A percentile compares a stretch with the other conserved stretches of the same genome.
Evolutionary conservation across 2,888 invertebrate species (phyloP).

Genomic region (Cordylochernes scorpioides): DNA sequence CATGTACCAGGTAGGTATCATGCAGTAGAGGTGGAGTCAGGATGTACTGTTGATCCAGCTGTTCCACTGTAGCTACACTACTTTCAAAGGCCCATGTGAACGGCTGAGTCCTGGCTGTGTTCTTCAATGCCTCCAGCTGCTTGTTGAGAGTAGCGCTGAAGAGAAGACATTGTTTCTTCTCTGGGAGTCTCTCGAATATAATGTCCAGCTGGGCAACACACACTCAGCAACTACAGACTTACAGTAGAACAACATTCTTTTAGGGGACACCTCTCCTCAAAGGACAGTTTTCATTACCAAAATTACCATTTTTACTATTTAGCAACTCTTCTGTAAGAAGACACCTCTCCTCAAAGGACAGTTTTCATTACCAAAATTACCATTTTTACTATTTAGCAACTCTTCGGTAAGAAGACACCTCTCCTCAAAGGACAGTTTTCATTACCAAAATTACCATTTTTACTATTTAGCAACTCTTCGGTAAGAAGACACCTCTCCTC

Average conservation of each 20-base stretch:
- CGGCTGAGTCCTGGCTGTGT: constrained; percentile 23
- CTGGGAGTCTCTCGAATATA: constrained; percentile 46
- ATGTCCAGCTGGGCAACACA: constrained; percentile 31
- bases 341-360: too few species aligned
- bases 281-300: too few species aligned
- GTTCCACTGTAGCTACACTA: constrained; percentile 52
- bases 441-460: too few species aligned
- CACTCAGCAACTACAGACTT: constrained; percentile 1
- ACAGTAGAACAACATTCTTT: neutral
- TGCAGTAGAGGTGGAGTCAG: constrained; percentile 64
- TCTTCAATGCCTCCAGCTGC: constrained; percentile 38
- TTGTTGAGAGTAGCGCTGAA: constrained; percentile 91
- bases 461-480: too few species aligned
- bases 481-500: too few species aligned
- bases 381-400: too few species aligned
- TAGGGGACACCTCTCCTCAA: too few species aligned
- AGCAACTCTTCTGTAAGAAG: too few species aligned
- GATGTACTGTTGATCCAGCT: constrained; percentile 68
- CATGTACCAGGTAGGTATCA: constrained; percentile 68
- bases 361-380: too few species aligned
- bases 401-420: too few species aligned
- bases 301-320: too few species aligned
- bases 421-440: too few species aligned
- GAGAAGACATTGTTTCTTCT: constrained; percentile 53
- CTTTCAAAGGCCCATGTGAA: constrained; percentile 36